phyloP scores from a whole-genome alignment of 2,797 vertebrate genomes.

The Anguilla obscura region DNA sequence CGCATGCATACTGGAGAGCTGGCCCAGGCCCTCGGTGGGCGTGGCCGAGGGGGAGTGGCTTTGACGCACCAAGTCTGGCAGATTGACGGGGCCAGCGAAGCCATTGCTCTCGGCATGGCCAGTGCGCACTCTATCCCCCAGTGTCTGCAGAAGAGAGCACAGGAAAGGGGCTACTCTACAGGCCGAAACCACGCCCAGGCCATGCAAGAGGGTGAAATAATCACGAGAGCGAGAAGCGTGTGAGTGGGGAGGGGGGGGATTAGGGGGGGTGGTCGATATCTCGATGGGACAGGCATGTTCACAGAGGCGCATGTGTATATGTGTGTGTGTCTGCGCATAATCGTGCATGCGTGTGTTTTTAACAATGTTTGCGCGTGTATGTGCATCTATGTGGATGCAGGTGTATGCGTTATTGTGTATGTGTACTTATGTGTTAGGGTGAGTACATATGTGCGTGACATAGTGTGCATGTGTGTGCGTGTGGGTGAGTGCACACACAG shows the following conservation, averaged over 20 bases:
- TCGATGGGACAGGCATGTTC: neutral
- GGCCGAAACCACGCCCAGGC: slow-evolving; percentile 13
- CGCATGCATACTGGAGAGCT: slow-evolving; percentile 72
- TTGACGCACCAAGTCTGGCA: slow-evolving; percentile 95
- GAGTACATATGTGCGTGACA: neutral
- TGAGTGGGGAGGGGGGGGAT: neutral
- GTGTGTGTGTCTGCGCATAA: neutral
- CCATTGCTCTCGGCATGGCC: slow-evolving; percentile 87
- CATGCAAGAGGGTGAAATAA: slow-evolving; percentile 26
- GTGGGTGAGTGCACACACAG: neutral
- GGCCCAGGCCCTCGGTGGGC: slow-evolving; percentile 83
- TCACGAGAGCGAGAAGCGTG: neutral
- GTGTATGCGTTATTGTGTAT: neutral
- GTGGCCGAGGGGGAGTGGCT: slow-evolving; percentile 87
- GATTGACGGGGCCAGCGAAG: slow-evolving; percentile 89
- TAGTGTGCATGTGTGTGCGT: neutral
- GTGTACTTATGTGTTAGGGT: neutral
- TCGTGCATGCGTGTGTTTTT: neutral
- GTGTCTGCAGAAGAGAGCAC: slow-evolving; percentile 81
- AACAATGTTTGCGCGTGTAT: too few relatives aligned
- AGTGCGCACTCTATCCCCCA: slow-evolving; percentile 86
- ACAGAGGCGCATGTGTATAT: neutral
- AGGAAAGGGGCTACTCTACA: slow-evolving; percentile 60
- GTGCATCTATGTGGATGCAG: neutral
- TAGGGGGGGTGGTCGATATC: neutral